Evolutionary conservation across 2,888 invertebrate species (phyloP).

Genomic region (Helicoverpa assulta): DNA sequence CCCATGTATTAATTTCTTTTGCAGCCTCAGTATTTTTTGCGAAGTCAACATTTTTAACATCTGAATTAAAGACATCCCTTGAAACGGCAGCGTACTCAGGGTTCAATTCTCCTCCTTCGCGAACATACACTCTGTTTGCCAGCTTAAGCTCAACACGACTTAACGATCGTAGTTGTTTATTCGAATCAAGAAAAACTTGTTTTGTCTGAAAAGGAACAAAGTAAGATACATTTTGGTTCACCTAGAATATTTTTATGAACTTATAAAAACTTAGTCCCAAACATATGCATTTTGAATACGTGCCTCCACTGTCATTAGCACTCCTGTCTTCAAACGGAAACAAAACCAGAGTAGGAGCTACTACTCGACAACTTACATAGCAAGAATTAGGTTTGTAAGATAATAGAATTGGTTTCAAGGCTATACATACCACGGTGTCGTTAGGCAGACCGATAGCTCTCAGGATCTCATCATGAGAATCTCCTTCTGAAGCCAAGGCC

Average conservation of each 20-base stretch:
- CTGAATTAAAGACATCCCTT: constrained; percentile 90
- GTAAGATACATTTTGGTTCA: not conserved
- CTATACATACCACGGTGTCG: constrained; percentile 71
- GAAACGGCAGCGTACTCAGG: constrained; percentile 89
- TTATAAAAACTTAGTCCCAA: no score
- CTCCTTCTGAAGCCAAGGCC: constrained; percentile 76
- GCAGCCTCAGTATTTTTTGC: constrained; percentile 79
- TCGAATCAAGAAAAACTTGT: constrained; percentile 70
- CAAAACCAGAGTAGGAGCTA: no score
- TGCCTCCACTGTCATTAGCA: no score
- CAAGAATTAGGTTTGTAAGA: no score
- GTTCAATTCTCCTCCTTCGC: constrained; percentile 85
- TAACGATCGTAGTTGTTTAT: constrained; percentile 67
- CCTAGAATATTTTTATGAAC: no score
- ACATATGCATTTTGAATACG: no score
- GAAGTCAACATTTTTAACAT: constrained; percentile 92
- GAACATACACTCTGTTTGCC: constrained; percentile 93
- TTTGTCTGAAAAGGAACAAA: constrained; percentile 71
- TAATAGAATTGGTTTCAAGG: not conserved
- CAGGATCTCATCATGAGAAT: constrained; percentile 80
- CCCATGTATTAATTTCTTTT: constrained; percentile 94
- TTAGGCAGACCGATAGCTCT: constrained; percentile 75
- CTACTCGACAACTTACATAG: no score
- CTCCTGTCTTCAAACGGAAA: no score
- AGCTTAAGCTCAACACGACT: constrained; percentile 90